Conservation (phyloP, 1,140 invertebrate species). For the Drosophila punjabiensis region DNA sequence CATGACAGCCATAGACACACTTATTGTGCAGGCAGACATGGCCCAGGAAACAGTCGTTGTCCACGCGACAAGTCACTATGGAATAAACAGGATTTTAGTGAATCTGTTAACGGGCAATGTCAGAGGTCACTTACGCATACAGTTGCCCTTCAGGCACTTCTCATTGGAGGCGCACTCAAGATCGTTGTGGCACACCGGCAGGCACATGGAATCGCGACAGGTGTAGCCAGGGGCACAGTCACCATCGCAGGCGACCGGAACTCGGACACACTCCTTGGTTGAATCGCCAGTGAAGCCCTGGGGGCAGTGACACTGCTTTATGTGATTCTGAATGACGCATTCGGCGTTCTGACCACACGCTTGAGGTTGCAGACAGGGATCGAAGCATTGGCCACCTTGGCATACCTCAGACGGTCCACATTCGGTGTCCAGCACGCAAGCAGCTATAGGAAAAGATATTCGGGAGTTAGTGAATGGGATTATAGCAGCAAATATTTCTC, state of each 20-base stretch:
- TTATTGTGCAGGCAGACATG: conserved; percentile 94
- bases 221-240: conserved; percentile 90
- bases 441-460: conserved; percentile 86
- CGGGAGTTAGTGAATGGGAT: conserved; percentile 7
- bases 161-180: conserved; percentile 96
- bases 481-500: neutral
- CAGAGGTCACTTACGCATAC: conserved; percentile 89
- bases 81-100: conserved; percentile 55
- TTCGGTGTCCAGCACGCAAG: conserved; percentile 92
- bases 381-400: conserved; percentile 92
- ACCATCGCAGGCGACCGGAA: conserved; percentile 91
- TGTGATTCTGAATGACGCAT: conserved; percentile 91
- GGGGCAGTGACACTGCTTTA: conserved; percentile 93
- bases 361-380: conserved; percentile 92
- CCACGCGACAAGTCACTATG: conserved; percentile 93
- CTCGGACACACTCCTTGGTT: conserved; percentile 93
- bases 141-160: conserved; percentile 93
- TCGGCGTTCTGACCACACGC: conserved; percentile 96
- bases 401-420: conserved; percentile 93
- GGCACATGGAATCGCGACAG: conserved; percentile 92
- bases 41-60: conserved; percentile 96
- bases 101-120: neutral
- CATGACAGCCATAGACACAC: conserved; percentile 94
- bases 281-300: conserved; percentile 94
- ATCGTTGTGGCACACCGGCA: conserved; percentile 91